Conservation (phyloP, 2,888 invertebrate genomes). For the Caenorhabditis sp. region DNA sequence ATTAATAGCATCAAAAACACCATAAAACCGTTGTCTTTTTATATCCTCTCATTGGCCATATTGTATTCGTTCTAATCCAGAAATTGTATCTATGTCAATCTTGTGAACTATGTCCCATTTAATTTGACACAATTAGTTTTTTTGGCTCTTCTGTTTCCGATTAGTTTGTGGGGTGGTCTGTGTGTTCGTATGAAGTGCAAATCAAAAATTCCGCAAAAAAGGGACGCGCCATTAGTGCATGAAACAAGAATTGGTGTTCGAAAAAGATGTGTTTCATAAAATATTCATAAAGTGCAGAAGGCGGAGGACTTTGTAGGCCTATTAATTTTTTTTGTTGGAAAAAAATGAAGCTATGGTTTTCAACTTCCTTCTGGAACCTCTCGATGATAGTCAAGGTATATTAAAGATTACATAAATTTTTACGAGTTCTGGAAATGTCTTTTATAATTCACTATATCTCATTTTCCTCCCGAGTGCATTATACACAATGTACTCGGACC, state of each 20-base stretch:
- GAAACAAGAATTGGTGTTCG: no score
- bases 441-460: conserved; percentile 5
- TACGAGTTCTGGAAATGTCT: conserved; percentile 45
- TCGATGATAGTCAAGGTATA: conserved; percentile 34
- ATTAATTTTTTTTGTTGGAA: neutral
- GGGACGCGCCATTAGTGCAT: no score
- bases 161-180: neutral
- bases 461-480: no score
- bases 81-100: neutral
- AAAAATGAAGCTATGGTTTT: conserved; percentile 15
- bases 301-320: conserved; percentile 5
- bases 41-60: neutral
- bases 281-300: no score
- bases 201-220: neutral
- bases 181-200: neutral
- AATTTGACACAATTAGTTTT: neutral
- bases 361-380: conserved; percentile 27
- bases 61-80: neutral
- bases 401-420: conserved; percentile 9
- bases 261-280: no score
- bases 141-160: neutral
- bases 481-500: neutral
- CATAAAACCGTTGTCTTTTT: neutral
- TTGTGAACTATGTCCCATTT: neutral
- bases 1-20: conserved; percentile 6